phyloP scores from a whole-genome alignment of 2,888 invertebrate species.

The Blomia tropicalis region DNA sequence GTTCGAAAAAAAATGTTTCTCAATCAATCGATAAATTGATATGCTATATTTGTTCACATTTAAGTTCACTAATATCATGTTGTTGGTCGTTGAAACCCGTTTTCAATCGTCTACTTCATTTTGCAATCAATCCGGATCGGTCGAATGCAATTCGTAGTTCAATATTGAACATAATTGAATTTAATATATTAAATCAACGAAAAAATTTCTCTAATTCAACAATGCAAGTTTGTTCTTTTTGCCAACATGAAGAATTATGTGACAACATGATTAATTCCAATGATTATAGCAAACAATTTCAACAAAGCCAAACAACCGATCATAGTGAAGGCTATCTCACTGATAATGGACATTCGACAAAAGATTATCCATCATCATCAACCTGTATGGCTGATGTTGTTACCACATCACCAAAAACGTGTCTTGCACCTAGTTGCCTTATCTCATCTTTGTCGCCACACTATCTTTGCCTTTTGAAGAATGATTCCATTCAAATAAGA shows the following conservation, averaged over 20 bases:
- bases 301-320: neutral
- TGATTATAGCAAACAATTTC: neutral
- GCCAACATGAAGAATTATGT: neutral
- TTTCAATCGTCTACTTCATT: constrained; percentile 4
- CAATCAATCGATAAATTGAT: neutral
- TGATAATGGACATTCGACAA: neutral
- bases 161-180: constrained; percentile 15
- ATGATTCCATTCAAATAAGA: neutral
- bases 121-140: neutral
- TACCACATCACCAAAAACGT: neutral
- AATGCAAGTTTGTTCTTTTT: neutral
- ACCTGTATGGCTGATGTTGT: neutral
- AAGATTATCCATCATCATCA: neutral
- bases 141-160: neutral
- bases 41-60: neutral
- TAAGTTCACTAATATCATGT: constrained; percentile 11
- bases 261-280: neutral
- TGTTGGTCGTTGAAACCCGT: constrained; percentile 8
- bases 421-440: neutral
- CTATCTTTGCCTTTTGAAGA: neutral
- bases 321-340: constrained; percentile 18
- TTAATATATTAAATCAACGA: constrained; percentile 12
- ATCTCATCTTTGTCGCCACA: neutral
- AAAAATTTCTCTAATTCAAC: neutral
- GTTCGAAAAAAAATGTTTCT: neutral